A percentile compares a stretch with the other conserved stretches of the same genome.
These are phyloP conservation scores for Calyptommatus sinebrachiatus DNA, from an alignment of 2,113 vertebrate species.

Conservation along the genomic window DNA sequence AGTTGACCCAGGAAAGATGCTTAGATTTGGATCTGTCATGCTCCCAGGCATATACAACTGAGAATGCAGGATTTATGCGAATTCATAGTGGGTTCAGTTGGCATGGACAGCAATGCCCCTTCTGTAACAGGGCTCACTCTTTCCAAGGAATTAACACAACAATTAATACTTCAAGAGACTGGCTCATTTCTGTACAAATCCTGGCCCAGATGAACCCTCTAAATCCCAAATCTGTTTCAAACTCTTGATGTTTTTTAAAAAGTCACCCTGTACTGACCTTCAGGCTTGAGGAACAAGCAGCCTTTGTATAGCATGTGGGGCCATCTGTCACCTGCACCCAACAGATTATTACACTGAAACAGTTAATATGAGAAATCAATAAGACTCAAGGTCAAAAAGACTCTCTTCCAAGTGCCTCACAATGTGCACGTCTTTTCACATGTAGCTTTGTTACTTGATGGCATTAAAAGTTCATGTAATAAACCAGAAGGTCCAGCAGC, in stretches of 20 bases:
- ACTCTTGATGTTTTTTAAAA: not conserved
- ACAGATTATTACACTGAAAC: not conserved
- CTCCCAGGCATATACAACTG: not conserved
- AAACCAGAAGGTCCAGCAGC: not conserved
- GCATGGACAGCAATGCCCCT: not conserved
- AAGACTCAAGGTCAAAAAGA: constrained; percentile 38
- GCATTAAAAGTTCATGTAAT: not conserved
- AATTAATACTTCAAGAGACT: not conserved
- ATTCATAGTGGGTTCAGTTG: too few species aligned
- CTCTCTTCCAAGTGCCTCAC: constrained; percentile 22
- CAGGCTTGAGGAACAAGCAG: not conserved
- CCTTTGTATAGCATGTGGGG: not conserved
- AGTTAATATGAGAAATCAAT: constrained; percentile 21
- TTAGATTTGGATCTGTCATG: not conserved
- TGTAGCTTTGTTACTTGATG: not conserved
- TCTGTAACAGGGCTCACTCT: not conserved
- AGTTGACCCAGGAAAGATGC: not conserved
- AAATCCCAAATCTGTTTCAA: not conserved
- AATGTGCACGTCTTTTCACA: constrained; percentile 39
- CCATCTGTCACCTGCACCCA: not conserved
- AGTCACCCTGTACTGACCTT: not conserved
- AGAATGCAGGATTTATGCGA: constrained; percentile 7
- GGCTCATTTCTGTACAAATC: constrained; percentile 17
- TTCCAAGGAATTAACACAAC: not conserved
- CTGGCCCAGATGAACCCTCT: not conserved